These are phyloP conservation scores for Sisyra terminalis DNA, from an alignment of 2,888 invertebrate species.

Conservation along the genomic window DNA sequence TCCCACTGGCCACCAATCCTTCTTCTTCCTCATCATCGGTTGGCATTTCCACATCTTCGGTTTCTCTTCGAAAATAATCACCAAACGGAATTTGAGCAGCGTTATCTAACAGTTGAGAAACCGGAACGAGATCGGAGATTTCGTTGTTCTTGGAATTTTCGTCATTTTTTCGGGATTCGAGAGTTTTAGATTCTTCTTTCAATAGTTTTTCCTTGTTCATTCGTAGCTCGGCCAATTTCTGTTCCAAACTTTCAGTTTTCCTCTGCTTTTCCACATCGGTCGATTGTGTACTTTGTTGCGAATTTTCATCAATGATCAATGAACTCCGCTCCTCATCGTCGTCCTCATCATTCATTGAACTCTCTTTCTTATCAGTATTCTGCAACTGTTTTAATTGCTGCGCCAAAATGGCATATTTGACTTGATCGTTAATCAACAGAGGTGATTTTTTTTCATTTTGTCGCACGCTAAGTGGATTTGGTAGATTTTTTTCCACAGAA, in stretches of 20 bases:
- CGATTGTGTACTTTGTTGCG: conserved; percentile 3
- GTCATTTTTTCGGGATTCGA: not conserved
- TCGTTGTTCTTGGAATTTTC: conserved; percentile 27
- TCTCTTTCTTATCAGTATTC: conserved; percentile 12
- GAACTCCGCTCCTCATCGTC: conserved; percentile 49
- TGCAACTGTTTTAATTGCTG: conserved; percentile 49
- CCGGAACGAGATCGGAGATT: conserved; percentile 55
- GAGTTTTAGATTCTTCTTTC: not conserved
- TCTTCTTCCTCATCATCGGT: conserved; percentile 53
- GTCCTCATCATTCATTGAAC: conserved; percentile 6
- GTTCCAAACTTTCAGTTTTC: conserved; percentile 8
- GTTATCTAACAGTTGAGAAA: conserved; percentile 58
- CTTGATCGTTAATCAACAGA: conserved; percentile 38
- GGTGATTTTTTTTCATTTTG: conserved; percentile 13
- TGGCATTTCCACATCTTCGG: conserved; percentile 28
- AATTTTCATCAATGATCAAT: conserved; percentile 47
- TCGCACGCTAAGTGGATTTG: conserved; percentile 15
- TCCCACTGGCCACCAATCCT: conserved; percentile 60
- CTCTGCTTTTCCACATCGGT: conserved; percentile 1
- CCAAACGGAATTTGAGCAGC: conserved; percentile 48
- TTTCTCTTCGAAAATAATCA: conserved; percentile 38
- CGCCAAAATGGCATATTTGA: conserved; percentile 61
- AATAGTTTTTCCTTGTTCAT: conserved; percentile 10
- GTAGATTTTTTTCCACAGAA: conserved; percentile 10
- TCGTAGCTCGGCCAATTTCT: conserved; percentile 15